These are phyloP conservation scores for Drosophila multiciliata DNA, from an alignment of 2,888 invertebrate species.

Conservation along the genomic window DNA sequence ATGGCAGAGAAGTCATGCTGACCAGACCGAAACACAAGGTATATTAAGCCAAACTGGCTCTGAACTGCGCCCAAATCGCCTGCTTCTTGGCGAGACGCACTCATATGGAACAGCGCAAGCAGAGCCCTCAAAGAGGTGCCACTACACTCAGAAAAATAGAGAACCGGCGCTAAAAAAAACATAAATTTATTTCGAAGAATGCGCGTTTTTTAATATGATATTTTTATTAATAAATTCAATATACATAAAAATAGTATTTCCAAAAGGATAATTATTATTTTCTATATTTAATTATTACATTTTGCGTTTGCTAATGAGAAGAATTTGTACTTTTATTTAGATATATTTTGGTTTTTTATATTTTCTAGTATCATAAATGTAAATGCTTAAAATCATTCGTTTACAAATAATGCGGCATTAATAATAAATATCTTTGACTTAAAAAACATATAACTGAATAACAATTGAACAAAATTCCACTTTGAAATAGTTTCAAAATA, in stretches of 20 bases:
- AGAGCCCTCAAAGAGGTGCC: conserved; percentile 17
- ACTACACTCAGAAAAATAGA: conserved; percentile 2
- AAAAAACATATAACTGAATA: background rate
- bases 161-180: background rate
- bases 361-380: background rate
- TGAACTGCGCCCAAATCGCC: conserved; percentile 36
- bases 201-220: background rate
- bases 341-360: background rate
- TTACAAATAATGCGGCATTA: background rate
- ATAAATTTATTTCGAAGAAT: accelerated
- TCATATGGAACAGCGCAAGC: conserved; percentile 43
- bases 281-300: background rate
- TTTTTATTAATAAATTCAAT: background rate
- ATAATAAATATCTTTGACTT: background rate
- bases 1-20: conserved; percentile 68
- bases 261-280: background rate
- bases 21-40: conserved; percentile 63
- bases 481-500: background rate
- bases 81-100: conserved; percentile 26
- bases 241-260: background rate
- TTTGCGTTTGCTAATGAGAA: too few relatives aligned
- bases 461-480: too few relatives aligned
- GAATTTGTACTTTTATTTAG: too few relatives aligned
- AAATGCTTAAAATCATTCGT: accelerated
- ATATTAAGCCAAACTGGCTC: conserved; percentile 35